Evolutionary conservation across 2,888 invertebrate genomes (phyloP).

Genomic region (Nudaria mundana): DNA sequence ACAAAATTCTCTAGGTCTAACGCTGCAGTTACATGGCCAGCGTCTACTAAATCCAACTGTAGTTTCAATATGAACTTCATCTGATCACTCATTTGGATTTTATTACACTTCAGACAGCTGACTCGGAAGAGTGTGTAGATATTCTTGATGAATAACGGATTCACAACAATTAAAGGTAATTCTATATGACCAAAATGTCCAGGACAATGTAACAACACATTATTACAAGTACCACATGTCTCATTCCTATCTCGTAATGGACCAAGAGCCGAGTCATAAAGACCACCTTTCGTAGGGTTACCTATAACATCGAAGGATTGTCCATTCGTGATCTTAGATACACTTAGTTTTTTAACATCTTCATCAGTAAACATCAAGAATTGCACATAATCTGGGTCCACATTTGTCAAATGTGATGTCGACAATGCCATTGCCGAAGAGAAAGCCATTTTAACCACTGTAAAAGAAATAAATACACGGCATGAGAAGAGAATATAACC

Average conservation of each 20-base stretch:
- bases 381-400: constrained; percentile 68
- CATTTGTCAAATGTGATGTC: constrained; percentile 51
- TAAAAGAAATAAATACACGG: constrained; percentile 17
- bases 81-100: constrained; percentile 81
- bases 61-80: constrained; percentile 82
- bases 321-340: constrained; percentile 89
- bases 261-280: constrained; percentile 93
- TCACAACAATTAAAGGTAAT: constrained; percentile 92
- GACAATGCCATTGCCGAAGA: constrained; percentile 51
- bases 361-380: constrained; percentile 89
- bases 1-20: constrained; percentile 82
- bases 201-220: constrained; percentile 85
- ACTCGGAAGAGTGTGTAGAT: constrained; percentile 85
- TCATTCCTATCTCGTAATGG: constrained; percentile 84
- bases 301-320: constrained; percentile 90
- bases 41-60: constrained; percentile 86
- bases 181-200: constrained; percentile 98
- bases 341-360: constrained; percentile 90
- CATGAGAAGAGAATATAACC: constrained; percentile 32
- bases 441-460: constrained; percentile 49
- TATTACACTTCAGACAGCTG: constrained; percentile 86
- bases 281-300: constrained; percentile 91
- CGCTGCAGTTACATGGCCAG: constrained; percentile 87
- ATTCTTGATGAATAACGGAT: constrained; percentile 92
- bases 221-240: constrained; percentile 90